Evolutionary conservation across 1,140 invertebrate genomes (phyloP), one percentile per base, ranked within the genome.

Genomic region (Fopius arisanus): DNA sequence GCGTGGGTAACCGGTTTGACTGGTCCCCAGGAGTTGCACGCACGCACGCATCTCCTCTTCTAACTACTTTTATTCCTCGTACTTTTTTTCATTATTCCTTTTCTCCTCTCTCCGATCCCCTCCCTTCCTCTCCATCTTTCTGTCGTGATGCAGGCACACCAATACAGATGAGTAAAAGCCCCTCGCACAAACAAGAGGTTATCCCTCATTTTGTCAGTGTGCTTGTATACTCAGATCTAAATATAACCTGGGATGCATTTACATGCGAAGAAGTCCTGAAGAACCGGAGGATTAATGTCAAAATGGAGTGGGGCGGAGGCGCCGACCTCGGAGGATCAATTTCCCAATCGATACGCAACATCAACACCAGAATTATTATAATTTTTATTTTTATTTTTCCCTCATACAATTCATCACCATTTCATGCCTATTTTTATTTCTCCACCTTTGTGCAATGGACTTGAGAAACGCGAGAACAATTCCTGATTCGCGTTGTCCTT

Each of bases 1-100:
- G 82, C 83, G 81, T 85, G 83, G 83, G 80, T 84, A 87, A 87
- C 85, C 85, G 85, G 85, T 87, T 86, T 85, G 82, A 83, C 84
- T 77, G 79, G 85, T 86, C 83, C 79, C 82, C 71, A 37, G 83
- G 82, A 85, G 83, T 84, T 85, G 81, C 83, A 72, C 80, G 84
- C 82, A 80, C 82, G 79, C 80, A 82, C 78, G 79, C 77, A 76
- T 74, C 67, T 73, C 68, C 67, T 65, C 73, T 65, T 72, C 68
- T 72, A 63, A 65, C 69, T 68, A 77, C 67, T 40, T 59, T 59
- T 70, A 43, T 72, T 54, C 41, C 48, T 72, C 59, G 26, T 59
- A 62, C 51, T 33, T 59, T 63, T 62, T 70, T 59, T 51, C 23
- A 26, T 43, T 41, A 12, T 26, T 67, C 37, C 28, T 70, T 41